phyloP scores from a whole-genome alignment of 2,888 invertebrate species.

The Odiellus spinosus region DNA sequence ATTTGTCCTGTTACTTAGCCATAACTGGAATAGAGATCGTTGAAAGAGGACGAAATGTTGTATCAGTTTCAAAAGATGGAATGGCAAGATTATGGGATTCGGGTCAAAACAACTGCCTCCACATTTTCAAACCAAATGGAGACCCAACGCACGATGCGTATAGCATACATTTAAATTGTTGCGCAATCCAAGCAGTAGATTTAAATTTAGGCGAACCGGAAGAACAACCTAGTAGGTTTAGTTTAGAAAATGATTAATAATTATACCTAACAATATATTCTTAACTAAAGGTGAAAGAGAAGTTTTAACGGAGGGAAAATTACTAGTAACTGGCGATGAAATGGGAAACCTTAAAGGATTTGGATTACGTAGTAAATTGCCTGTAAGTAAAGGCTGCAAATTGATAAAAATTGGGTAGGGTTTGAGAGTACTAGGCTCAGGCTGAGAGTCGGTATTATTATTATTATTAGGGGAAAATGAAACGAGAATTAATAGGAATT shows the following conservation, averaged over 20 bases:
- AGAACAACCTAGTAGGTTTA: slow-evolving; percentile 24
- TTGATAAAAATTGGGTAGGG: no score
- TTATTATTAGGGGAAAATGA: background rate
- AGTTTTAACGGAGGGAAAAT: slow-evolving; percentile 44
- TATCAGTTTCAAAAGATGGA: slow-evolving; percentile 55
- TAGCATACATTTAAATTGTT: slow-evolving; percentile 38
- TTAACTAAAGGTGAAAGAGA: slow-evolving; percentile 33
- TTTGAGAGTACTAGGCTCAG: no score
- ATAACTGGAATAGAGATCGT: slow-evolving; percentile 45
- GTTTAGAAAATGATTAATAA: slow-evolving; percentile 1
- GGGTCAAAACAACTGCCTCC: slow-evolving; percentile 42
- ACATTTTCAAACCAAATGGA: slow-evolving; percentile 37
- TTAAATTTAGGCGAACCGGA: slow-evolving; percentile 26
- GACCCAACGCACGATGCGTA: slow-evolving; percentile 17
- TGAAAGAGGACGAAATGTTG: slow-evolving; percentile 49
- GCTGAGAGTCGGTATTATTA: no score
- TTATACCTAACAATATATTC: background rate
- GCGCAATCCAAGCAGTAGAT: slow-evolving; percentile 33
- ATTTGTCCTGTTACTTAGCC: slow-evolving; percentile 27
- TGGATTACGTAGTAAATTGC: slow-evolving; percentile 39
- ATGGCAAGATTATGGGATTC: slow-evolving; percentile 52
- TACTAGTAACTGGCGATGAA: slow-evolving; percentile 45
- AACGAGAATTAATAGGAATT: background rate
- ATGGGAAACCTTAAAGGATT: slow-evolving; percentile 40
- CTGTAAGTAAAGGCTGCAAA: no score